phyloP scores from a whole-genome alignment of 2,797 vertebrate species.

The Clarias platycephalus region DNA sequence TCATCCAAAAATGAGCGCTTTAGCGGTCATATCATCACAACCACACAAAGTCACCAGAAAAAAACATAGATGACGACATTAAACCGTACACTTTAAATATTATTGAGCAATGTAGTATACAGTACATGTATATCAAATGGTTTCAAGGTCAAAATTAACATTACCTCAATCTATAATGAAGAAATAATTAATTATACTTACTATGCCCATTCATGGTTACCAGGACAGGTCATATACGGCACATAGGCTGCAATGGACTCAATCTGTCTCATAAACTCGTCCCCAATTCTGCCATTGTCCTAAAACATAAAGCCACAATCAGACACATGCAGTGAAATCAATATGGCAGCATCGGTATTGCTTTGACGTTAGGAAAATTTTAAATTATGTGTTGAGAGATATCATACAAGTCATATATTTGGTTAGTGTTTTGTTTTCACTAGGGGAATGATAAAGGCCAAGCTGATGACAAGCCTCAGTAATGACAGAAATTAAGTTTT shows the following conservation, averaged over 20 bases:
- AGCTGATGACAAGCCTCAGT: conserved; percentile 17
- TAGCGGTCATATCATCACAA: conserved; percentile 10
- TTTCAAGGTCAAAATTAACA: neutral
- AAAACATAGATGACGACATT: neutral
- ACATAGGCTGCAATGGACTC: conserved; percentile 85
- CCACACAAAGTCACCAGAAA: neutral
- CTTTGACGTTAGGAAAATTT: neutral
- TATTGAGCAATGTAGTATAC: neutral
- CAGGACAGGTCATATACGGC: conserved; percentile 90
- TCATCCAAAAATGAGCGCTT: conserved; percentile 28
- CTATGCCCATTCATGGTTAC: conserved; percentile 85
- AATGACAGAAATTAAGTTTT: conserved; percentile 16
- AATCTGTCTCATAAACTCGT: conserved; percentile 87
- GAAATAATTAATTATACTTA: conserved; percentile 65
- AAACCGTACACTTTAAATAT: neutral
- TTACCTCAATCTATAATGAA: neutral
- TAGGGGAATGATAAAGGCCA: neutral
- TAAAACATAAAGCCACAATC: conserved; percentile 55
- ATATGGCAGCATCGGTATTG: neutral
- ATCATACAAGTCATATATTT: neutral
- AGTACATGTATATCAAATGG: neutral
- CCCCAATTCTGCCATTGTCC: conserved; percentile 83
- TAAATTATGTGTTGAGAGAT: neutral
- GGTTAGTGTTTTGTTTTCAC: neutral
- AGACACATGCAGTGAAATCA: conserved; percentile 20